These are phyloP conservation scores for Eupithecia dodoneata DNA, from an alignment of 2,888 invertebrate species.

Conservation along the genomic window DNA sequence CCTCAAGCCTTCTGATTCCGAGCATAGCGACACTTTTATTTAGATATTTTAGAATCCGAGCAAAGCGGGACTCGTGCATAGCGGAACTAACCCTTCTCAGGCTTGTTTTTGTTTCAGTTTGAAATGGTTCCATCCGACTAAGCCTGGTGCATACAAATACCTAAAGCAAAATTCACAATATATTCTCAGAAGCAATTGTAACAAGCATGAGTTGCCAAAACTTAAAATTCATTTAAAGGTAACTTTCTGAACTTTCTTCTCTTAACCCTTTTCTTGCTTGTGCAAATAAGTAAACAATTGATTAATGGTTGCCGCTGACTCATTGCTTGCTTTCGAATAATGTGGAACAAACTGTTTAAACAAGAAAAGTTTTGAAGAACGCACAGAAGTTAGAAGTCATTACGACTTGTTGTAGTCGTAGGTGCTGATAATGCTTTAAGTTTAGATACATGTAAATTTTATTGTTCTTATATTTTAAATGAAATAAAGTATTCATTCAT, in stretches of 20 bases:
- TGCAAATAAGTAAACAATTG: slow-evolving; percentile 48
- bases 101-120: background rate
- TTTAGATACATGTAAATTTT: no score
- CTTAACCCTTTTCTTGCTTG: slow-evolving; percentile 48
- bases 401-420: no score
- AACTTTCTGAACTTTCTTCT: slow-evolving; percentile 46
- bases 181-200: slow-evolving; percentile 34
- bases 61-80: no score
- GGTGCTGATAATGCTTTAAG: no score
- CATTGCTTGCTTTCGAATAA: slow-evolving; percentile 29
- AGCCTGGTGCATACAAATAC: background rate
- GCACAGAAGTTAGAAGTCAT: background rate
- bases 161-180: slow-evolving; percentile 15
- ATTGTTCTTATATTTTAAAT: no score
- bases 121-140: background rate
- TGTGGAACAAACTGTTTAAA: slow-evolving; percentile 31
- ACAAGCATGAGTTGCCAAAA: slow-evolving; percentile 41
- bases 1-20: background rate
- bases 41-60: no score
- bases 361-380: slow-evolving; percentile 16
- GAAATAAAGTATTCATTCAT: no score
- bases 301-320: slow-evolving; percentile 43
- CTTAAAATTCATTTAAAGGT: slow-evolving; percentile 45
- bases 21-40: no score
- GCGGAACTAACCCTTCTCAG: no score